phyloP scores from a whole-genome alignment of 2,888 invertebrate genomes.

The Microctonus brassicae region DNA sequence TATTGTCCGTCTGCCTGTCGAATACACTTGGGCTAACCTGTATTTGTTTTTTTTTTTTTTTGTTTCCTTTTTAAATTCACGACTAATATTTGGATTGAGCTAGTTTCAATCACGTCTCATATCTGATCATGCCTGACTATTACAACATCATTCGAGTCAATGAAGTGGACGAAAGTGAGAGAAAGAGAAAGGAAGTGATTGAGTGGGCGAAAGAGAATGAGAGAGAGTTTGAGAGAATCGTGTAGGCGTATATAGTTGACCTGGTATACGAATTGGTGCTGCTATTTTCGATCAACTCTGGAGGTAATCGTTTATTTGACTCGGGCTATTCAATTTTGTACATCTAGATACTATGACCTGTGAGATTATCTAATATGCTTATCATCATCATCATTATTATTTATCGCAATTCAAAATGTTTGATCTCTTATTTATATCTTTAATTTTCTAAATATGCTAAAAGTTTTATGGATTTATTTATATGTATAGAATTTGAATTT shows the following conservation, averaged over 20 bases:
- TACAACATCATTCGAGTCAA: neutral
- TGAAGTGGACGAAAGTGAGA: neutral
- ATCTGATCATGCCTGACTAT: neutral
- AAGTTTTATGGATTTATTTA: neutral
- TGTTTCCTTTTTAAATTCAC: constrained; percentile 12
- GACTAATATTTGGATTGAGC: neutral
- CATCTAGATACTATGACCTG: neutral
- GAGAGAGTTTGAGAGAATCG: neutral
- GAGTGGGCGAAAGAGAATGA: no score
- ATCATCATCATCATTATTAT: neutral
- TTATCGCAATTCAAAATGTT: neutral
- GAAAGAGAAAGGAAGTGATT: neutral
- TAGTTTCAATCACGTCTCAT: neutral
- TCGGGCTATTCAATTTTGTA: constrained; percentile 42
- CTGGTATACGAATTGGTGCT: neutral
- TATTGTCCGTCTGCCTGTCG: constrained; percentile 31
- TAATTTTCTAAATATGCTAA: neutral
- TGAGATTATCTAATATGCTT: neutral
- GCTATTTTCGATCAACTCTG: constrained; percentile 41
- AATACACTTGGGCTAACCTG: constrained; percentile 24
- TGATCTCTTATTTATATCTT: neutral
- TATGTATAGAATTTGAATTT: no score
- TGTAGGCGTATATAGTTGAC: neutral
- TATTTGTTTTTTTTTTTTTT: no score
- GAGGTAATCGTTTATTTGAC: constrained; percentile 46